phyloP scores from a whole-genome alignment of 2,888 invertebrate species.

The Dicyrtomina minuta region DNA sequence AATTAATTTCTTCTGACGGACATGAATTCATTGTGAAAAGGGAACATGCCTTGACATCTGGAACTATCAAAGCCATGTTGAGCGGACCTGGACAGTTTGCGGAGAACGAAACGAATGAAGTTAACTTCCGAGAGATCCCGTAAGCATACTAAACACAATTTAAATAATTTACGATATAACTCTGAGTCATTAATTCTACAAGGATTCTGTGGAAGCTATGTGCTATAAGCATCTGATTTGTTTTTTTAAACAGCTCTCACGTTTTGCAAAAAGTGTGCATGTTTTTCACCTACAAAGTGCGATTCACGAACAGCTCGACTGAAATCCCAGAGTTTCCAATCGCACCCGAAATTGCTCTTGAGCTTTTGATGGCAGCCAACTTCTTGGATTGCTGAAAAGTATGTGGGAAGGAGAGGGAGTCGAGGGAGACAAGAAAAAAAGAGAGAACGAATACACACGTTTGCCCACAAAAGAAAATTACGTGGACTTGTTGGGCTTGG shows the following conservation, averaged over 20 bases:
- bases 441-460: no score
- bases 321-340: slow-evolving; percentile 99
- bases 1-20: slow-evolving; percentile 93
- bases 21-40: slow-evolving; percentile 98
- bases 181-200: no score
- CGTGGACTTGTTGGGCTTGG: no score
- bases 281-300: slow-evolving; percentile 99
- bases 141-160: no score
- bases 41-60: slow-evolving; percentile 95
- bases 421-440: no score
- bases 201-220: no score
- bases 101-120: slow-evolving; percentile 98
- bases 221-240: no score
- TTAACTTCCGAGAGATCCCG: slow-evolving; percentile 98
- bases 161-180: no score
- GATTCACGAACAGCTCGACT: slow-evolving; percentile 97
- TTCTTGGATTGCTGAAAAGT: slow-evolving; percentile 98
- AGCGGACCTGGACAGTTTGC: slow-evolving; percentile 98
- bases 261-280: slow-evolving; percentile 98
- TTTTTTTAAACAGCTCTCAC: slow-evolving; percentile 74
- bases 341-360: slow-evolving; percentile 96
- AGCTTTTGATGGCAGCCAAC: slow-evolving; percentile 98
- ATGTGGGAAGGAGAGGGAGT: no score
- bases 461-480: no score
- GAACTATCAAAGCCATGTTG: slow-evolving; percentile 97